These are phyloP conservation scores for Antheraea assamensis DNA, from an alignment of 2,888 invertebrate species.

Conservation along the genomic window DNA sequence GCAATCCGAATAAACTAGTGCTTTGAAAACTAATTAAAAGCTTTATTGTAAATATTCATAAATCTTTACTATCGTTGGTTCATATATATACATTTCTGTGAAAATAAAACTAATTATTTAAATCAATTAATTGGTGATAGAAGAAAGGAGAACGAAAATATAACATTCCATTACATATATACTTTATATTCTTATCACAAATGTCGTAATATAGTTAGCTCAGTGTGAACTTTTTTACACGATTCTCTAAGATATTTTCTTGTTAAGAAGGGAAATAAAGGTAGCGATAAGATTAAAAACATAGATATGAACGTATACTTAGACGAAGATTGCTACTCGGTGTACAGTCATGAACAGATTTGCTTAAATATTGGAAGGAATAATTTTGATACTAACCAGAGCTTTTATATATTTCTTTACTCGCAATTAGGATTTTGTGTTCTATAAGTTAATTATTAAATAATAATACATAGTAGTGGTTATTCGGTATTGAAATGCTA, in stretches of 20 bases:
- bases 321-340: neutral
- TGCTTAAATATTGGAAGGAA: neutral
- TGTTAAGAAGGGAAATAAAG: constrained; percentile 12
- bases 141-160: neutral
- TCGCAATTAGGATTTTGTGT: too few relatives aligned
- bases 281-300: constrained; percentile 1
- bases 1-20: too few relatives aligned
- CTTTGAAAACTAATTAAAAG: too few relatives aligned
- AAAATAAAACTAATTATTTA: too few relatives aligned
- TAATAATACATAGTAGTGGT: too few relatives aligned
- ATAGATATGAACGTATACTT: neutral
- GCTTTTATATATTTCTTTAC: neutral
- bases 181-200: neutral
- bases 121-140: too few relatives aligned
- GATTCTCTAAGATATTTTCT: neutral
- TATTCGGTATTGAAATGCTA: too few relatives aligned
- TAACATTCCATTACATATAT: neutral
- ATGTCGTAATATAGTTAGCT: neutral
- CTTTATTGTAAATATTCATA: too few relatives aligned
- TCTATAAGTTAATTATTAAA: too few relatives aligned
- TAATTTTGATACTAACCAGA: neutral
- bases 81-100: too few relatives aligned
- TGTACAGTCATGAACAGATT: neutral
- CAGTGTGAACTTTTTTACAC: neutral
- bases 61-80: too few relatives aligned